phyloP scores from a whole-genome alignment of 2,888 invertebrate species.

The Cheilosia variabilis region DNA sequence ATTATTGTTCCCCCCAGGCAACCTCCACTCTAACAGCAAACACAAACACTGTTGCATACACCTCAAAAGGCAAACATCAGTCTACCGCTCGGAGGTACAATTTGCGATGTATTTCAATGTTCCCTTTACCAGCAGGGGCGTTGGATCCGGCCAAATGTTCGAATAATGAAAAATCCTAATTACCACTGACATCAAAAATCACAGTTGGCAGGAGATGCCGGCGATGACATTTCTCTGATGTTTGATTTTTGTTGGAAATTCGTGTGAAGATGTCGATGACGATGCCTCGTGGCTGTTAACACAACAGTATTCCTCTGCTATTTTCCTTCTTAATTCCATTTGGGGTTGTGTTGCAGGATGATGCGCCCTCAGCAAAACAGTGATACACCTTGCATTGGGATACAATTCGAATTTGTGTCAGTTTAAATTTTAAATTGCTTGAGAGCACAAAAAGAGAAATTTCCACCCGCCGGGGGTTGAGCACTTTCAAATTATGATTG shows the following conservation, averaged over 20 bases:
- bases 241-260: constrained; percentile 7
- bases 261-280: constrained; percentile 23
- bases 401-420: constrained; percentile 67
- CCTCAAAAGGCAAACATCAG: neutral
- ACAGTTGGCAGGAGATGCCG: constrained; percentile 62
- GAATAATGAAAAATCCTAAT: constrained; percentile 62
- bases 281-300: constrained; percentile 47
- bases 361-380: constrained; percentile 6
- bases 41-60: too few relatives aligned
- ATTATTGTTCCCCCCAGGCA: too few relatives aligned
- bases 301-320: constrained; percentile 32
- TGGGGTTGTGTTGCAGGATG: constrained; percentile 14
- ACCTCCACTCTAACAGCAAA: too few relatives aligned
- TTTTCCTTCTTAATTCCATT: constrained; percentile 24
- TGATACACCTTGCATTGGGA: constrained; percentile 27
- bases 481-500: constrained; percentile 42
- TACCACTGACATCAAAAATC: constrained; percentile 61
- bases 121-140: constrained; percentile 51
- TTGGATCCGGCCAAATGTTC: constrained; percentile 61
- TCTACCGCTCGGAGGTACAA: neutral
- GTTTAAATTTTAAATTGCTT: constrained; percentile 56
- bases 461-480: constrained; percentile 32
- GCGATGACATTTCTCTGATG: constrained; percentile 13
- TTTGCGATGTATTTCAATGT: constrained; percentile 41
- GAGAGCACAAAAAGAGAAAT: constrained; percentile 46